Conservation (phyloP, 2,888 invertebrate species). For the Cephus pulcher region DNA sequence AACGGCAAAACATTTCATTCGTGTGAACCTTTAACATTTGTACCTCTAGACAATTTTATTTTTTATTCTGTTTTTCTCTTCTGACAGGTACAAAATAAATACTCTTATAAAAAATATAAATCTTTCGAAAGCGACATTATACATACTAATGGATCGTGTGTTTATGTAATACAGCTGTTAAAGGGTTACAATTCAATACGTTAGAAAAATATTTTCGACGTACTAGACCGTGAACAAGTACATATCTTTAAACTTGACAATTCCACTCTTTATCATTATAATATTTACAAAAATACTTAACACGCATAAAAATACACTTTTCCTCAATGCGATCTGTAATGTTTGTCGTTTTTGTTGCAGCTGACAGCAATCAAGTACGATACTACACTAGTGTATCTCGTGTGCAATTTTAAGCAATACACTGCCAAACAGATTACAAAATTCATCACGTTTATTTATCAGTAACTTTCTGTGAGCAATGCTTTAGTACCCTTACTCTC, state of each 20-base stretch:
- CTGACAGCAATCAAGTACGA: neutral
- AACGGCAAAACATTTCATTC: neutral
- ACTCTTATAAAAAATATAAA: slow-evolving; percentile 61
- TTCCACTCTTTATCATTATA: neutral
- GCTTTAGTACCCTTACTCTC: neutral
- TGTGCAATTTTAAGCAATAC: neutral
- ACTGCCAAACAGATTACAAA: neutral
- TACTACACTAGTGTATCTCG: neutral
- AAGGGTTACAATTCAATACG: neutral
- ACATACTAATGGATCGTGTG: neutral
- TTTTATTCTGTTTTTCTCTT: slow-evolving; percentile 18
- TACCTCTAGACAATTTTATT: slow-evolving; percentile 14
- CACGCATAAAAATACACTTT: slow-evolving; percentile 7
- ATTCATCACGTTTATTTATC: neutral
- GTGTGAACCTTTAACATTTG: slow-evolving; percentile 13
- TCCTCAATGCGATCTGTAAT: neutral
- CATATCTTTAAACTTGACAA: neutral
- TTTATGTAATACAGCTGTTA: neutral
- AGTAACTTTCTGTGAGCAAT: neutral
- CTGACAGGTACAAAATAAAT: slow-evolving; percentile 51
- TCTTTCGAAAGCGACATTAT: slow-evolving; percentile 21
- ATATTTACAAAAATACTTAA: slow-evolving; percentile 16
- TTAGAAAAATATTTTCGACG: slow-evolving; percentile 1
- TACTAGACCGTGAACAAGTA: neutral
- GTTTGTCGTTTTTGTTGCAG: neutral